These are phyloP conservation scores for Rhinophrynus dorsalis DNA, from an alignment of 2,797 vertebrate species.

Conservation along the genomic window DNA sequence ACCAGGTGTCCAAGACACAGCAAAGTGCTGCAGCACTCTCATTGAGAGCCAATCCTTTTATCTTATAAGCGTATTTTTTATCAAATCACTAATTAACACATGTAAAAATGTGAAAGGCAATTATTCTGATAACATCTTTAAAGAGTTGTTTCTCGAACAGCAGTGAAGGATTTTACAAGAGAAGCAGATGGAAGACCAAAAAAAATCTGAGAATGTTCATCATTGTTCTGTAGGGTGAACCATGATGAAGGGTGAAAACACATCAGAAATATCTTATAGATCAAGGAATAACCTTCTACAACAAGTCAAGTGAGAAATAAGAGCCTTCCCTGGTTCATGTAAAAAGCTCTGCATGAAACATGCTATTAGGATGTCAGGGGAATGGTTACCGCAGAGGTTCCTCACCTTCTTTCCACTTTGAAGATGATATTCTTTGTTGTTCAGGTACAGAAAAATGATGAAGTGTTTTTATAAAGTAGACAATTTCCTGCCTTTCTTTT, in stretches of 20 bases:
- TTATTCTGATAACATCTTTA: neutral
- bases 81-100: neutral
- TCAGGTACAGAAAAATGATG: constrained; percentile 23
- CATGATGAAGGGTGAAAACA: neutral
- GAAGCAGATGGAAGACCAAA: neutral
- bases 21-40: no score
- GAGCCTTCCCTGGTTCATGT: constrained; percentile 13
- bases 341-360: constrained; percentile 10
- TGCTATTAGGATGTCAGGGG: constrained; percentile 35
- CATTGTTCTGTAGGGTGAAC: neutral
- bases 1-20: no score
- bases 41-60: no score
- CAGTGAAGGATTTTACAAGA: neutral
- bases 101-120: neutral
- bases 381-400: constrained; percentile 29
- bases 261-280: constrained; percentile 18
- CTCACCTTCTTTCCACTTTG: constrained; percentile 23
- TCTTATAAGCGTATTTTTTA: no score
- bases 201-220: neutral
- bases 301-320: constrained; percentile 25
- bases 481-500: neutral
- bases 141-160: neutral
- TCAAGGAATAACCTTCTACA: constrained; percentile 33
- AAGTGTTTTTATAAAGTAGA: constrained; percentile 26
- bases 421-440: constrained; percentile 24